Evolutionary conservation across 2,888 invertebrate species (phyloP).

Genomic region (Thyatira batis): DNA sequence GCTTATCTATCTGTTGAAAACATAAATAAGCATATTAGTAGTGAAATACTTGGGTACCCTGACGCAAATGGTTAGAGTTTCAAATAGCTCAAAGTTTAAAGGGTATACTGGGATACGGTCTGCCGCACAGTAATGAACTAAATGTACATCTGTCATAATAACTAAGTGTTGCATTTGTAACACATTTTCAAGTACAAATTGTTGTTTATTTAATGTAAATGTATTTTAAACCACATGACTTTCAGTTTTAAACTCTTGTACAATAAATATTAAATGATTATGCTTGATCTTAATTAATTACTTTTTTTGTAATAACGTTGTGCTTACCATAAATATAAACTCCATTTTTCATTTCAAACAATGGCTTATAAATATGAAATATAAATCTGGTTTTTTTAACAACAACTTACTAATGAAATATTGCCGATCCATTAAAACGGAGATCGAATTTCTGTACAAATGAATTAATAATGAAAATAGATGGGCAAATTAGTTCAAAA

Average conservation of each 20-base stretch:
- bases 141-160: background rate
- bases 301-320: no score
- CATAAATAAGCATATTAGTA: background rate
- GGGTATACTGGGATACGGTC: background rate
- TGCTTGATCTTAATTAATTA: no score
- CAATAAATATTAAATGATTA: no score
- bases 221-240: background rate
- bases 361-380: background rate
- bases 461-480: constrained; percentile 39
- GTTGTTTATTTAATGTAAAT: background rate
- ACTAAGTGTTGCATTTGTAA: background rate
- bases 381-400: background rate
- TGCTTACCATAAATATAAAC: no score
- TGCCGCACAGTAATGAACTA: background rate
- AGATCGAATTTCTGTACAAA: constrained; percentile 24
- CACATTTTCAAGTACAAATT: background rate
- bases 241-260: no score
- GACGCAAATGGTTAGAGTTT: constrained; percentile 4
- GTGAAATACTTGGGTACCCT: background rate
- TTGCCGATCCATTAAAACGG: constrained; percentile 11
- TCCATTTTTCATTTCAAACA: background rate
- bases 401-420: constrained; percentile 2
- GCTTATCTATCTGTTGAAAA: background rate
- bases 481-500: constrained; percentile 42
- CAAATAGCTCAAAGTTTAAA: background rate